Conservation (phyloP, 2,888 invertebrate species). For the Tuta absoluta region DNA sequence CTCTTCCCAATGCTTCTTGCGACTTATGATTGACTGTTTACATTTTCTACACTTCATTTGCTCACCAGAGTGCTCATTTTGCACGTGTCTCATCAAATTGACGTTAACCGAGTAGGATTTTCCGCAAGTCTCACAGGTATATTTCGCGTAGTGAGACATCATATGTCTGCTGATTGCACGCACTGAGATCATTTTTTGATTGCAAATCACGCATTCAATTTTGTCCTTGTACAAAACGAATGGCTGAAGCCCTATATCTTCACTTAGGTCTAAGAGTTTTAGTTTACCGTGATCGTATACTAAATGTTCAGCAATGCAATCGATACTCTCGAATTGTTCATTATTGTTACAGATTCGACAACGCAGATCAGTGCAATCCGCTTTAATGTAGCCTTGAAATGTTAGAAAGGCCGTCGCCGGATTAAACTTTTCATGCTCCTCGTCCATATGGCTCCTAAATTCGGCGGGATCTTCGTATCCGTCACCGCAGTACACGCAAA, state of each 20-base stretch:
- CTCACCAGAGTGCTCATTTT: conserved; percentile 41
- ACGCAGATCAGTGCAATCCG: conserved; percentile 28
- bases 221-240: conserved; percentile 30
- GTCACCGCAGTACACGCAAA: conserved; percentile 32
- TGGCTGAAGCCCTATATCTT: conserved; percentile 33
- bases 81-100: conserved; percentile 37
- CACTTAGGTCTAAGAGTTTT: conserved; percentile 26
- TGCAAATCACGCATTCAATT: conserved; percentile 35
- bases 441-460: conserved; percentile 30
- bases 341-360: conserved; percentile 29
- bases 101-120: conserved; percentile 31
- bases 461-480: conserved; percentile 25
- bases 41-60: conserved; percentile 49
- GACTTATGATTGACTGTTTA: conserved; percentile 47
- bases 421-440: conserved; percentile 15
- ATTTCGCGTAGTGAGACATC: conserved; percentile 35
- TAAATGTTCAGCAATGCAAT: conserved; percentile 33
- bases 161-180: conserved; percentile 36
- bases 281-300: conserved; percentile 27
- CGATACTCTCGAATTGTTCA: conserved; percentile 24
- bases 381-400: conserved; percentile 22
- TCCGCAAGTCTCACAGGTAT: conserved; percentile 38
- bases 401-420: conserved; percentile 6
- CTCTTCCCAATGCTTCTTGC: conserved; percentile 47
- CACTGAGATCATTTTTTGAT: conserved; percentile 31